Evolutionary conservation across 2,888 invertebrate genomes (phyloP), one percentile per base, ranked within the genome.

Genomic region (Odontothrips loti): DNA sequence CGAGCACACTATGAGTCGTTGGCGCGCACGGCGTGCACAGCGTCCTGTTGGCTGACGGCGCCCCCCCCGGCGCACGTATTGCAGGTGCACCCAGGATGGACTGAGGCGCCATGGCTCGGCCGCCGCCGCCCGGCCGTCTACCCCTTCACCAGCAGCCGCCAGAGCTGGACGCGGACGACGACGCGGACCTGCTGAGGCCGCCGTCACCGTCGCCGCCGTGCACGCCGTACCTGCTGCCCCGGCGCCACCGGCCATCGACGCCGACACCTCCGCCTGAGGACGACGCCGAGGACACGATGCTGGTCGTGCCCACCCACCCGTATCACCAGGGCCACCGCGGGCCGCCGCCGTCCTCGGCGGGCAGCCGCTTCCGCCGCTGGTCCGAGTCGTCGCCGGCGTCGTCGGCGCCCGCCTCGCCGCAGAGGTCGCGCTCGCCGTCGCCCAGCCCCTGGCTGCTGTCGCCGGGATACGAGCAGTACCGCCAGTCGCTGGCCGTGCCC

Each of bases 401-500:
- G n/a, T 68, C 68, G 23, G 27, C 68, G 23, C 68, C 68, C 23
- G 68, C 23, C 23, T 75, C 68, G 11, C 68, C 68, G 27, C 68
- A 75, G 68, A 23, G 68, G 23, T 75, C 68, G 23, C 23, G 68
- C 27, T 75, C 68, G 68, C 68, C 68, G 27, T 75, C 68, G 68
- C 68, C 68, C 68, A 75, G 68, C 68, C 68, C 68, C 27, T 75
- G 68, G 68, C 68, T 75, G 23, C 68, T 75, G 68, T 75, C 68
- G 23, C 68, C 68, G 27, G 68, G 68, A 8, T 96, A 96, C 85
- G 93, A 93, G 83, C 94, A 94, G 87, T 95, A 95, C 89, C 92
- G 93, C 85, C 92, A 91, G 85, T 93, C 93, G 43, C 87, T 95
- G 81, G 87, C 95, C 83, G 92, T 94, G 85, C 95, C 95, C 84